Conservation (phyloP, 2,113 vertebrate genomes). For the Tyto alba region DNA sequence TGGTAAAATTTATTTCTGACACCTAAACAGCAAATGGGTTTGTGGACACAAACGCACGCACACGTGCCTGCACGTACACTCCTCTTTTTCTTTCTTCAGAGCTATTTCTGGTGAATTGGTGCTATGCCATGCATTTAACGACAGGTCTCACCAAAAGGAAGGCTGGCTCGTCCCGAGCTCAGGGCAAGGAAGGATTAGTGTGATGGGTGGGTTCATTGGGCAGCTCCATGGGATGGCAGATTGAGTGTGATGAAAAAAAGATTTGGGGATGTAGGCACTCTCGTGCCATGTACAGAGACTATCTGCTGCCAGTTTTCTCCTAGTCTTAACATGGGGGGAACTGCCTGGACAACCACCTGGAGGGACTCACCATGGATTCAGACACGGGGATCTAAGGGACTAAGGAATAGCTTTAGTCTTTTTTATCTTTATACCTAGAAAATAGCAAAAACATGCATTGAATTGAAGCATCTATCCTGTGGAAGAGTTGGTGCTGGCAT, state of each 20-base stretch:
- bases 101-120: constrained; percentile 60
- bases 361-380: background rate
- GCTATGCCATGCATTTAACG: background rate
- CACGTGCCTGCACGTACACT: background rate
- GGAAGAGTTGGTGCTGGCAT: background rate
- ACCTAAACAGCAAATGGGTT: constrained; percentile 77
- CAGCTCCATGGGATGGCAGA: no score
- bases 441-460: background rate
- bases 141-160: background rate
- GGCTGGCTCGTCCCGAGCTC: background rate
- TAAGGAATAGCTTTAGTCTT: background rate
- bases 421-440: background rate
- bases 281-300: accelerated
- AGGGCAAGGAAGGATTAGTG: background rate
- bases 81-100: background rate
- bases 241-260: background rate
- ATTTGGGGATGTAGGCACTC: background rate
- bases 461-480: background rate
- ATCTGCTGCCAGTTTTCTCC: background rate
- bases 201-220: background rate
- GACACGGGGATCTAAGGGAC: background rate
- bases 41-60: constrained; percentile 22
- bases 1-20: constrained; percentile 86
- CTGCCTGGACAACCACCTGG: background rate
- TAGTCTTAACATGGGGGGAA: background rate